Evolutionary conservation across 2,797 vertebrate genomes (phyloP).

Genomic region (Phataginus tetradactyla): DNA sequence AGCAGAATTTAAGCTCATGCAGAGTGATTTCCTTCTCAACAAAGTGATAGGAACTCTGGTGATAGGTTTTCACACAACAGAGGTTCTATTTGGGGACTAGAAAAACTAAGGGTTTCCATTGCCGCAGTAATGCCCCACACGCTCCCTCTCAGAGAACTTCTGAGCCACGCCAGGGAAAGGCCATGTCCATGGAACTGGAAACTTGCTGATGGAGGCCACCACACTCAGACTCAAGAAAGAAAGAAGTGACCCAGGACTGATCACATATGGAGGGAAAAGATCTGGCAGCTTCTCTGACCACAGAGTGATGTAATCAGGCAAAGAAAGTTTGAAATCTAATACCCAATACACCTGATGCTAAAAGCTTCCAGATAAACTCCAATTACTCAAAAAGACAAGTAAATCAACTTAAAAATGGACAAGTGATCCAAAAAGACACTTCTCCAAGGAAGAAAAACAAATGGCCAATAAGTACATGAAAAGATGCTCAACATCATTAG

Average conservation of each 20-base stretch:
- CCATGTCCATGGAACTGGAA: neutral
- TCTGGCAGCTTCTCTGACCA: neutral
- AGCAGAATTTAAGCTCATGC: neutral
- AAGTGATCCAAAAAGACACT: neutral
- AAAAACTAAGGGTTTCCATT: neutral
- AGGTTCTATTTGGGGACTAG: neutral
- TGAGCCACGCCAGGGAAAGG: neutral
- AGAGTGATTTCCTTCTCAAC: constrained; percentile 31
- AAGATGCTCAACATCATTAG: neutral
- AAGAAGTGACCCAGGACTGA: neutral
- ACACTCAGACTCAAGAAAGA: neutral
- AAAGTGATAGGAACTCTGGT: constrained; percentile 15
- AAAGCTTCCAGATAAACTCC: neutral
- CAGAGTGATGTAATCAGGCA: neutral
- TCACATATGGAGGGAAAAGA: neutral
- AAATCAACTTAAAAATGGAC: neutral
- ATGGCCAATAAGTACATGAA: neutral
- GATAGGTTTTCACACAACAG: constrained; percentile 17
- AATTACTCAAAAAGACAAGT: neutral
- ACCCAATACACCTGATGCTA: neutral
- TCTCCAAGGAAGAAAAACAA: neutral
- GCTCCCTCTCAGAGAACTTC: neutral
- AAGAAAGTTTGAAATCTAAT: neutral
- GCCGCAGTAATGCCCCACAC: neutral
- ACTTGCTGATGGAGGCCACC: neutral